A percentile compares a stretch with the other conserved stretches of the same genome.
Conservation (phyloP, 2,113 vertebrate genomes). For the Crotalus helleri region DNA sequence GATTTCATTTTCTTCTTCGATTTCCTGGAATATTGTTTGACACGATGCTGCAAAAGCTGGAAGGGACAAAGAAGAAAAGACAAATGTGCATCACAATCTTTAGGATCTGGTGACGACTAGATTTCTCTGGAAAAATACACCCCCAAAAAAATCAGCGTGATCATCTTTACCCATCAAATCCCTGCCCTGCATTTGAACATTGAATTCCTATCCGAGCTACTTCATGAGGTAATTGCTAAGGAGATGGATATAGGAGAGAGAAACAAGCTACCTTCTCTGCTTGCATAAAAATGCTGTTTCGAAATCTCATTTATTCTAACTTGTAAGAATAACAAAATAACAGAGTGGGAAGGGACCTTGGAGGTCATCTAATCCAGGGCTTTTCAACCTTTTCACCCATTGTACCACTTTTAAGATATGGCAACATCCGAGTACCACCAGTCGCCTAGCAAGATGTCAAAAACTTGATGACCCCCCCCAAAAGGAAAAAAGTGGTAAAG, state of each 20-base stretch:
- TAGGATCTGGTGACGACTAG: too few relatives aligned
- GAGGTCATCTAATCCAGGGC: background rate
- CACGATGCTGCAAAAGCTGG: background rate
- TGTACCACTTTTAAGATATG: too few relatives aligned
- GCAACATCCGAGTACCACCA: too few relatives aligned
- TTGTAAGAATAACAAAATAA: background rate
- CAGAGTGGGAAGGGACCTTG: background rate
- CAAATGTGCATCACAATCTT: background rate
- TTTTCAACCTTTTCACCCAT: too few relatives aligned
- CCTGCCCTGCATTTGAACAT: background rate
- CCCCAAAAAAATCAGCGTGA: background rate
- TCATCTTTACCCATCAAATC: background rate
- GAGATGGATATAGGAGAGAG: background rate
- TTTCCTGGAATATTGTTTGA: background rate
- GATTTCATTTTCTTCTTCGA: background rate
- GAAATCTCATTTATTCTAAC: background rate
- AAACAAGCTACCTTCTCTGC: background rate
- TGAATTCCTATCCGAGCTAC: too few relatives aligned
- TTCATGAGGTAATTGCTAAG: background rate
- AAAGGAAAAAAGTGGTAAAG: too few relatives aligned
- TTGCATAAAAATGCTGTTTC: background rate
- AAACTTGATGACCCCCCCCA: too few relatives aligned
- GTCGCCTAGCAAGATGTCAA: too few relatives aligned
- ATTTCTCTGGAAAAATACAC: background rate
- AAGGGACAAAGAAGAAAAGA: background rate